These are phyloP conservation scores for Xylocopa sonorina DNA, from an alignment of 1,140 invertebrate genomes.

Conservation along the genomic window DNA sequence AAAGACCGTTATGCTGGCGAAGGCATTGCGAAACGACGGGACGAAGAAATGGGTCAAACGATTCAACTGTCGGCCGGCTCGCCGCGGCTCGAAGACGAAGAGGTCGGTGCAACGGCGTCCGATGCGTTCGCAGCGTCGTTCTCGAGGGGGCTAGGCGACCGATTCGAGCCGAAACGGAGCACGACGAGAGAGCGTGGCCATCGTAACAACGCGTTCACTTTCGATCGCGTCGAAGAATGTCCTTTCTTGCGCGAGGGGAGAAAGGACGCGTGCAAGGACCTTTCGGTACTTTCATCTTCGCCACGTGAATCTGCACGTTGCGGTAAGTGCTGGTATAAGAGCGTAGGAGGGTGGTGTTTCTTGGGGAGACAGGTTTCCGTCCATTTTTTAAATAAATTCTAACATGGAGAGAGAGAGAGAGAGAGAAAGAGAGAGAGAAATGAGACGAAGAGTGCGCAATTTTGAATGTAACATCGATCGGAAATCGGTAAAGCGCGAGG, in stretches of 20 bases:
- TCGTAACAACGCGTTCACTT: constrained; percentile 2
- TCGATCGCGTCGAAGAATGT: not conserved
- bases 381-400: no score
- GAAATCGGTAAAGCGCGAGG: constrained; percentile 6
- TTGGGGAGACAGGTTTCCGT: no score
- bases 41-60: constrained; percentile 63
- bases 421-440: no score
- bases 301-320: not conserved
- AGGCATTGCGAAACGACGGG: constrained; percentile 60
- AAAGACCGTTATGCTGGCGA: constrained; percentile 58
- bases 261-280: not conserved
- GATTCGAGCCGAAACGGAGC: not conserved
- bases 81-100: constrained; percentile 4
- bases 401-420: no score
- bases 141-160: constrained; percentile 22
- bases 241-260: not conserved
- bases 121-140: constrained; percentile 14
- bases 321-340: no score
- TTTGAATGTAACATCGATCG: not conserved
- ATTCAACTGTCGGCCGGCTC: constrained; percentile 62
- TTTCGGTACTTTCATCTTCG: not conserved
- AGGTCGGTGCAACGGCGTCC: not conserved
- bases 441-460: not conserved
- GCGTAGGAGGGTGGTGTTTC: no score
- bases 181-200: not conserved